A percentile compares a stretch with the other conserved stretches of the same genome.
These are phyloP conservation scores for Troglohyphantes excavatus DNA, from an alignment of 2,888 invertebrate species.

Conservation along the genomic window DNA sequence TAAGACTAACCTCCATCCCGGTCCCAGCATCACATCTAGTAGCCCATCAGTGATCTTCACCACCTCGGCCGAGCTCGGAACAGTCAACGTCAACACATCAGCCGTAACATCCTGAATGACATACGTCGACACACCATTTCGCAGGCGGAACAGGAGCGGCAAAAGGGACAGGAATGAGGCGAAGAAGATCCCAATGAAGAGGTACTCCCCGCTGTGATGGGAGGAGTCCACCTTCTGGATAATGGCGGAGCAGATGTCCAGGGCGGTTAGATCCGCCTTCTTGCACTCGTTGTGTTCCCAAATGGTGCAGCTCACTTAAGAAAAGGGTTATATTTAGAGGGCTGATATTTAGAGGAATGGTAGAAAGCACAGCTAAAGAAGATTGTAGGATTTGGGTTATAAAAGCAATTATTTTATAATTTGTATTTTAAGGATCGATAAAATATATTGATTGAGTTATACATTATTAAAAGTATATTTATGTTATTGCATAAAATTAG, in stretches of 20 bases:
- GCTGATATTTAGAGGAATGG: constrained; percentile 48
- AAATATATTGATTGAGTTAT: too few relatives aligned
- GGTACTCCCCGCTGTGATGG: constrained; percentile 90
- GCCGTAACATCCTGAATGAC: constrained; percentile 75
- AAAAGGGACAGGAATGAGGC: constrained; percentile 81
- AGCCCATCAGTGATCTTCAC: constrained; percentile 65
- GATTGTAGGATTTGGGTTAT: neutral
- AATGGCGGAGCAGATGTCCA: constrained; percentile 97
- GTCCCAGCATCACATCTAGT: constrained; percentile 63
- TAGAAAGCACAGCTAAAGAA: constrained; percentile 1
- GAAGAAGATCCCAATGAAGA: constrained; percentile 85
- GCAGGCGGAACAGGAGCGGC: constrained; percentile 80
- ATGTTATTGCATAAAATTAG: too few relatives aligned
- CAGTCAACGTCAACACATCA: constrained; percentile 75
- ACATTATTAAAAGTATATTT: too few relatives aligned
- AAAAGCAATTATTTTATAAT: neutral
- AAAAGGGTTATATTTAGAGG: constrained; percentile 57
- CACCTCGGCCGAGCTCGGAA: constrained; percentile 77
- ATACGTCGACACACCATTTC: constrained; percentile 56
- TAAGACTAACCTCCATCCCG: constrained; percentile 62
- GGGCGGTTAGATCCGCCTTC: constrained; percentile 95
- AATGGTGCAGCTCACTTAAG: constrained; percentile 94
- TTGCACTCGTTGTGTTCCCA: constrained; percentile 95
- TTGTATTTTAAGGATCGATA: too few relatives aligned
- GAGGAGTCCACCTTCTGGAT: constrained; percentile 94